phyloP scores from a whole-genome alignment of 1,140 invertebrate species.

The Zaprionus taronus region DNA sequence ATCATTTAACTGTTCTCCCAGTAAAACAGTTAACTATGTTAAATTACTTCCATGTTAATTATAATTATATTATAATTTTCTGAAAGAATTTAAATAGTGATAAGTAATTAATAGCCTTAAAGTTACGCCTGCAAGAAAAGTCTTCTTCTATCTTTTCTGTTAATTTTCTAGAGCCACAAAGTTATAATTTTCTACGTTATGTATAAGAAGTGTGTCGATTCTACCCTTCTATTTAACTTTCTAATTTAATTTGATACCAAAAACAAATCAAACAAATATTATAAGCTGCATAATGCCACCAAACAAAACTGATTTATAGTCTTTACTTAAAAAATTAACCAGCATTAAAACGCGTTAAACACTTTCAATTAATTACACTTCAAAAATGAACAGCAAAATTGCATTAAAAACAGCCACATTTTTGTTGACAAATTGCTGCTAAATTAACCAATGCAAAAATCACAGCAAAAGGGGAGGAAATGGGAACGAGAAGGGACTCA shows the following conservation, averaged over 20 bases:
- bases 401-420: slow-evolving; percentile 38
- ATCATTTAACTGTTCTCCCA: too few relatives aligned
- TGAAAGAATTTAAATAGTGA: too few relatives aligned
- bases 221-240: too few relatives aligned
- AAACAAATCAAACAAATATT: not conserved
- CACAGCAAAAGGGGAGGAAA: slow-evolving; percentile 11
- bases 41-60: too few relatives aligned
- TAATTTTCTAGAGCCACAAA: too few relatives aligned
- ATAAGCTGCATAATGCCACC: not conserved
- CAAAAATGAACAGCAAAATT: slow-evolving; percentile 42
- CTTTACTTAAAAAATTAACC: not conserved
- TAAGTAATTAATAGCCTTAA: too few relatives aligned
- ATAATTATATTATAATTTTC: too few relatives aligned
- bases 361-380: slow-evolving; percentile 53
- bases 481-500: not conserved
- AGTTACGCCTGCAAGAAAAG: too few relatives aligned
- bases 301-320: not conserved
- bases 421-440: slow-evolving; percentile 47
- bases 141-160: too few relatives aligned
- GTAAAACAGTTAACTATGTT: too few relatives aligned
- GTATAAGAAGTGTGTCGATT: too few relatives aligned
- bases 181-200: too few relatives aligned
- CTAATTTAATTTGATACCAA: not conserved
- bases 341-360: slow-evolving; percentile 18
- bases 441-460: slow-evolving; percentile 35